phyloP scores from a whole-genome alignment of 2,888 invertebrate genomes.

The Lithosia quadra region DNA sequence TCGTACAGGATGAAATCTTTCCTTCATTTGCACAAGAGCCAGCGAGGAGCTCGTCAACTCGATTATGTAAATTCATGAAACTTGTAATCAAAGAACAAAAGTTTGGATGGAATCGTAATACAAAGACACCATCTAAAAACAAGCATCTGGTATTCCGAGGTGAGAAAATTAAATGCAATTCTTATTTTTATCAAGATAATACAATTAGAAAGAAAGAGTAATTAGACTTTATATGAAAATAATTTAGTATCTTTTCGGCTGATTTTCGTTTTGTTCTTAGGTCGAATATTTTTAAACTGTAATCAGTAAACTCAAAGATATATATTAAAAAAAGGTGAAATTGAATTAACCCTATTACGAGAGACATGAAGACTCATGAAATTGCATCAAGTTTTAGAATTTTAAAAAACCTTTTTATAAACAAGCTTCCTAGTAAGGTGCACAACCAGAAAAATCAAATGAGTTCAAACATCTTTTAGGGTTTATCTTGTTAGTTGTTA shows the following conservation, averaged over 20 bases:
- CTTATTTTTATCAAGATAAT: neutral
- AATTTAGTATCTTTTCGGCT: neutral
- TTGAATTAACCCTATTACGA: too few species aligned
- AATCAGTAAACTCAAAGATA: too few species aligned
- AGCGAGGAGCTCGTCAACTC: conserved; percentile 40
- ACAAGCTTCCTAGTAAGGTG: too few species aligned
- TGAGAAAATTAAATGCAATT: conserved; percentile 9
- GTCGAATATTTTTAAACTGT: neutral
- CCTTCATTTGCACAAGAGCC: conserved; percentile 36
- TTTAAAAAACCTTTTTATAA: too few species aligned
- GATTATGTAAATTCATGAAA: conserved; percentile 51
- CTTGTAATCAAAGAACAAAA: conserved; percentile 56
- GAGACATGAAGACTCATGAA: too few species aligned
- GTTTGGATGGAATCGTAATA: conserved; percentile 42
- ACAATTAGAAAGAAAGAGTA: conserved; percentile 1
- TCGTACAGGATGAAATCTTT: conserved; percentile 40
- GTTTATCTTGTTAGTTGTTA: too few species aligned
- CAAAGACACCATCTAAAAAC: conserved; percentile 34
- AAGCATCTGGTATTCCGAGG: conserved; percentile 20
- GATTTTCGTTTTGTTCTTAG: neutral
- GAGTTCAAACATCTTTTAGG: too few species aligned
- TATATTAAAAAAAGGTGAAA: too few species aligned
- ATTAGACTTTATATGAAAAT: conserved; percentile 2
- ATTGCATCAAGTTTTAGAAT: too few species aligned
- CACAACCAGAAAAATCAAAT: too few species aligned